Base-by-base conservation (phyloP, 1,140 invertebrate species). In the Lucilia sericata region DNA sequence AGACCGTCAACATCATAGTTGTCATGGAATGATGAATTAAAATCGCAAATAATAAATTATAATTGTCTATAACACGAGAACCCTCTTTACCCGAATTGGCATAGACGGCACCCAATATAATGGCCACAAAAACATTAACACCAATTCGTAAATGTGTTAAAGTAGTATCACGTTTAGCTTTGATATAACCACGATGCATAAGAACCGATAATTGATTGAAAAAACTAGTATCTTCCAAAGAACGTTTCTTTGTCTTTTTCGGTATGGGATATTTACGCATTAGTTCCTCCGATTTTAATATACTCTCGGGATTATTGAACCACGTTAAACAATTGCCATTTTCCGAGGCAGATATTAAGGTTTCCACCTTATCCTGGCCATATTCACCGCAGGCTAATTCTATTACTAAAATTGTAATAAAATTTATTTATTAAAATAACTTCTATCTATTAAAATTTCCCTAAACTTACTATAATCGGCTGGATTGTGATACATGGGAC, bases 401-500 rank as follows among this genome's bases (percentile, higher is more conserved):
- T 88, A 98, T 98, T 14, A 96, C 95, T 96, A 87, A 21, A 90
- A 89, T 34, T 83, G 10, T 30, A 0, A 13, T 9, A 10, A 83
- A 36, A 30, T 30, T 30, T 30, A 21, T 5, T 34, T 70, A 70
- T 34, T 25, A 12, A n/a, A 30, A 30, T 30, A 55, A 3, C 13
- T n/a, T 30, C 13, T 55, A 49, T 30, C 7, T 5, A 25, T 75
- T 3, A 8, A 42, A 42, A 3, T 7, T 42, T 42, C 10, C 10
- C 0, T 42, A 2, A 13, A 92, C 92, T 92, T 93, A 98, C 97
- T 94, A 91, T 97, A 98, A 94, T 99, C 98, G 51, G 98, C 97
- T 51, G 97, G 97, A 91, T 99, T 99, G 91, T 98, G 96, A 90
- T 98, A 99, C 87, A 95, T 95, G 0, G 98, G 98, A 88, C 97